phyloP scores from a whole-genome alignment of 2,797 vertebrate genomes.

The Anguilla pacifica region DNA sequence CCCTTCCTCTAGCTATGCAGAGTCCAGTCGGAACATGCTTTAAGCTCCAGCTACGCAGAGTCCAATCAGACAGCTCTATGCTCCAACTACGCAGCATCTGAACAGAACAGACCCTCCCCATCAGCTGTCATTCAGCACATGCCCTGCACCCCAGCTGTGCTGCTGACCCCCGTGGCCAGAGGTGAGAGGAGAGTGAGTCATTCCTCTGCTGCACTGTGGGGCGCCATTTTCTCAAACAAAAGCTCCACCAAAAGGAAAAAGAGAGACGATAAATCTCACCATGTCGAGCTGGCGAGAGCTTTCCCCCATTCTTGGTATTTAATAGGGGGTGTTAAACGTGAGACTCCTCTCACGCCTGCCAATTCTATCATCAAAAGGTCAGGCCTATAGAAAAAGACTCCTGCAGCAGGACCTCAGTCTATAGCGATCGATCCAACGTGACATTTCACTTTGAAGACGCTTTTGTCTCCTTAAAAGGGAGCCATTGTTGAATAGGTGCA shows the following conservation, averaged over 20 bases:
- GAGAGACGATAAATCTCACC: neutral
- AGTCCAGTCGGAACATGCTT: too few relatives aligned
- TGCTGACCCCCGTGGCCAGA: neutral
- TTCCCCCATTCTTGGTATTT: neutral
- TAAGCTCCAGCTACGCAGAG: too few relatives aligned
- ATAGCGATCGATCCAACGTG: constrained; percentile 2
- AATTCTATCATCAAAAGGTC: constrained; percentile 30
- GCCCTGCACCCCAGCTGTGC: neutral
- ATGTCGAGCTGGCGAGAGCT: neutral
- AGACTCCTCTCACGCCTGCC: neutral
- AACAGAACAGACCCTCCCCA: too few relatives aligned
- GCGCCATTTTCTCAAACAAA: neutral
- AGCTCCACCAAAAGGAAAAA: neutral
- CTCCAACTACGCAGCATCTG: too few relatives aligned
- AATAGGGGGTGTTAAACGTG: neutral
- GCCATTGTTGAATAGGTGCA: neutral
- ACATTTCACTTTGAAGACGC: neutral
- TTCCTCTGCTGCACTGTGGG: neutral
- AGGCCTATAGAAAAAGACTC: constrained; percentile 26
- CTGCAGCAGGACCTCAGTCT: neutral
- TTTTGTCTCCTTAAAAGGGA: constrained; percentile 2
- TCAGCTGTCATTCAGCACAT: too few relatives aligned
- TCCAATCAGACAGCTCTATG: too few relatives aligned
- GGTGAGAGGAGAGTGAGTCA: neutral
- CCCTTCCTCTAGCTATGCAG: too few relatives aligned